A percentile compares a stretch with the other conserved stretches of the same genome.
Conservation (phyloP, 2,113 vertebrate species). For the Empidonax alnorum region DNA sequence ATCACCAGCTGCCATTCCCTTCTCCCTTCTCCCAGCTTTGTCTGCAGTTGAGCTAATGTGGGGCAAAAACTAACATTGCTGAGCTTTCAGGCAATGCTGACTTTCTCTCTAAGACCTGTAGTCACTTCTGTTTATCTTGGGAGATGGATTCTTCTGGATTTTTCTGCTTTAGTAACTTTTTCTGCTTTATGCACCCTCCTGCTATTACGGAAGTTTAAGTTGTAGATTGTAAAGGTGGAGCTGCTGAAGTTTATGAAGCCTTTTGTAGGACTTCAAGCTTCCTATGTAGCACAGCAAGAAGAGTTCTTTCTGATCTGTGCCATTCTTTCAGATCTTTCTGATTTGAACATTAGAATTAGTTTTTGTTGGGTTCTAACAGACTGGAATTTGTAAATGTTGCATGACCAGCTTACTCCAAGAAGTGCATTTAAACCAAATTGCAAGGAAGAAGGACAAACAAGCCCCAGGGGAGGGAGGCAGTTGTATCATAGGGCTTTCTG, state of each 20-base stretch:
- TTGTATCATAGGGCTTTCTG: neutral
- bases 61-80: conserved; percentile 50
- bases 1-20: conserved; percentile 58
- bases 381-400: neutral
- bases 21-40: conserved; percentile 31
- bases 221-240: neutral
- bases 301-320: neutral
- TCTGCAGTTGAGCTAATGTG: conserved; percentile 9
- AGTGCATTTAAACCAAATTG: neutral
- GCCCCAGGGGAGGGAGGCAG: neutral
- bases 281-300: neutral
- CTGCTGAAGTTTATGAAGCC: neutral
- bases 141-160: neutral
- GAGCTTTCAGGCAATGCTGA: conserved; percentile 41
- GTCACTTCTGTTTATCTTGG: conserved; percentile 1
- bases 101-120: conserved; percentile 21
- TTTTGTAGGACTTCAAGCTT: neutral
- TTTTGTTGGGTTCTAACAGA: neutral
- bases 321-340: neutral
- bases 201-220: neutral
- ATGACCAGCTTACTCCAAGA: neutral
- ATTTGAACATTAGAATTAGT: neutral
- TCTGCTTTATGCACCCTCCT: neutral
- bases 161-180: conserved; percentile 12
- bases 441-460: neutral